phyloP scores from a whole-genome alignment of 2,888 invertebrate genomes.

The Linnaemya vulpina region DNA sequence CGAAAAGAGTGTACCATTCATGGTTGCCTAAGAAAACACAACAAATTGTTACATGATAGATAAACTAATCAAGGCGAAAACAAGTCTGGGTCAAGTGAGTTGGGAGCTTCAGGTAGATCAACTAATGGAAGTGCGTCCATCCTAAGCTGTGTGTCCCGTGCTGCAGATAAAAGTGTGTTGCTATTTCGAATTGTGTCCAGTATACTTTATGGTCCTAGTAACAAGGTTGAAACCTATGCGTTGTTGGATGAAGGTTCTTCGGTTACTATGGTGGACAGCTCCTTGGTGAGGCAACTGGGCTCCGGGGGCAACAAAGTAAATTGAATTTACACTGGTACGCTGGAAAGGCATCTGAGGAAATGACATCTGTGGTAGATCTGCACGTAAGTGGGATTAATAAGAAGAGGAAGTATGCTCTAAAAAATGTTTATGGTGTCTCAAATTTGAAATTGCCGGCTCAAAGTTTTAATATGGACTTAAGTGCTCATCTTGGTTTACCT shows the following conservation, averaged over 20 bases:
- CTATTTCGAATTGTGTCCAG: slow-evolving; percentile 27
- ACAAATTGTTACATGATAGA: slow-evolving; percentile 10
- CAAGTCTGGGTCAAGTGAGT: background rate
- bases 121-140: slow-evolving; percentile 2
- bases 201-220: slow-evolving; percentile 38
- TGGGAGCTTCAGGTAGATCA: background rate
- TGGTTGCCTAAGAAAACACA: slow-evolving; percentile 28
- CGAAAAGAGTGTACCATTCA: slow-evolving; percentile 7
- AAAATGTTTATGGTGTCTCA: slow-evolving; percentile 58
- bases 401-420: slow-evolving; percentile 9
- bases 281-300: slow-evolving; percentile 1
- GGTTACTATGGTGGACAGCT: slow-evolving; percentile 40
- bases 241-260: slow-evolving; percentile 48
- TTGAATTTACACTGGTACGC: no score
- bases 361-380: slow-evolving; percentile 31
- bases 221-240: no score
- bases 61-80: background rate
- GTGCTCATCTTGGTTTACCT: background rate
- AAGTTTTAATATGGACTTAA: slow-evolving; percentile 46
- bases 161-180: background rate
- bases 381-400: slow-evolving; percentile 44
- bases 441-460: no score
- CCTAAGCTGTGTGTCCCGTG: background rate
- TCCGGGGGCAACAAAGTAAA: no score
- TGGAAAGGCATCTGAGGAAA: slow-evolving; percentile 45